Conservation (phyloP, 2,888 invertebrate genomes). For the Caenorhabditis panamensis region DNA sequence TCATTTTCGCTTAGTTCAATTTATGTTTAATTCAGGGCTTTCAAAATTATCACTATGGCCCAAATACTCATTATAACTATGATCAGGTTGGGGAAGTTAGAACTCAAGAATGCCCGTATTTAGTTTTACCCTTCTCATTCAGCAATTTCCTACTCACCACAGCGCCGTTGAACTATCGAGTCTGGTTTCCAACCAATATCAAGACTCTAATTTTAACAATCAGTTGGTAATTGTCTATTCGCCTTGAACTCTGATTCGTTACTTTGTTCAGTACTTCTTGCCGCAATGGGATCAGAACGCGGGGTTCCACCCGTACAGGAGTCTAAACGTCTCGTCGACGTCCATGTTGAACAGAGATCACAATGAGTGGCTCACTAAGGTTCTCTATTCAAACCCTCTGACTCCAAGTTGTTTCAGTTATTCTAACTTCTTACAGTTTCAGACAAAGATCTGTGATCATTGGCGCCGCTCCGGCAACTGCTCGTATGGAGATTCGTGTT, state of each 20-base stretch:
- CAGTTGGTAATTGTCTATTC: too few relatives aligned
- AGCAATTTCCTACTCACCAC: constrained; percentile 2
- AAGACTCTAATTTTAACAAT: constrained; percentile 9
- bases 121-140: not conserved
- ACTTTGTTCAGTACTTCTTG: constrained; percentile 31
- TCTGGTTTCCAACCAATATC: not conserved
- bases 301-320: too few relatives aligned
- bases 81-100: not conserved
- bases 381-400: constrained; percentile 19
- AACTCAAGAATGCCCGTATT: not conserved
- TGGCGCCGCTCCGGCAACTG: constrained; percentile 54
- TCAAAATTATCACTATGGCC: too few relatives aligned
- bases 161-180: not conserved
- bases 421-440: constrained; percentile 28
- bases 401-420: not conserved
- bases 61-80: too few relatives aligned
- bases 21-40: too few relatives aligned
- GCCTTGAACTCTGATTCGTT: too few relatives aligned
- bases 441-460: constrained; percentile 64
- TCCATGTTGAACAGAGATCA: constrained; percentile 24
- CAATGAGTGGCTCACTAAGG: constrained; percentile 42
- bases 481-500: constrained; percentile 56
- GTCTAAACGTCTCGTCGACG: constrained; percentile 14
- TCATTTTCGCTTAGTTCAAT: too few relatives aligned
- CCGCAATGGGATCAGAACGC: constrained; percentile 16